Evolutionary conservation across 2,797 vertebrate genomes (phyloP).

Genomic region (Macropus fuliginosus): DNA sequence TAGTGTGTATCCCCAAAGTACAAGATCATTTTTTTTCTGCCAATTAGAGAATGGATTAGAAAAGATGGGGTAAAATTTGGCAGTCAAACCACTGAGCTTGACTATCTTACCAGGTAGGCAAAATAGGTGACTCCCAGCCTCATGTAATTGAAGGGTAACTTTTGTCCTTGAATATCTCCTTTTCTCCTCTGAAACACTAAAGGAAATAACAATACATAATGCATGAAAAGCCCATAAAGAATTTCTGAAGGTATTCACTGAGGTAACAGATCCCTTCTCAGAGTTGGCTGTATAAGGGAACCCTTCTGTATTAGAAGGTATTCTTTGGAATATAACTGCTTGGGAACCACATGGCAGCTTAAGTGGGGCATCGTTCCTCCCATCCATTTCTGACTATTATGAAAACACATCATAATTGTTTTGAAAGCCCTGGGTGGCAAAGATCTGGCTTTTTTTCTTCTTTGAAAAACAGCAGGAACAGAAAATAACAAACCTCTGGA

Average conservation of each 20-base stretch:
- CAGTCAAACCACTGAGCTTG: neutral
- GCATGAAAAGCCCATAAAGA: neutral
- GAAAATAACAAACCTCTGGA: constrained; percentile 66
- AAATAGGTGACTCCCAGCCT: neutral
- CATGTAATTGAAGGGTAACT: neutral
- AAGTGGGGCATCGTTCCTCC: constrained; percentile 42
- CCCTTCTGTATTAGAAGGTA: constrained; percentile 22
- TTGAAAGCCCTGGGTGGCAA: constrained; percentile 16
- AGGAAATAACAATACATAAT: neutral
- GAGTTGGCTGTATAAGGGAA: neutral
- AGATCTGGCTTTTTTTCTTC: constrained; percentile 54
- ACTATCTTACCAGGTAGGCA: neutral
- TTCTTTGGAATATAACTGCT: constrained; percentile 65
- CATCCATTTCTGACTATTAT: constrained; percentile 55
- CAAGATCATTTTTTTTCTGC: neutral
- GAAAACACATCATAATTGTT: constrained; percentile 64
- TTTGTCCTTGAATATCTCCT: neutral
- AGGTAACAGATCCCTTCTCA: neutral
- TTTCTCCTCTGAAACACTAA: neutral
- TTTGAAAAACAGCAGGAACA: constrained; percentile 61
- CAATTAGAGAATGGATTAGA: neutral
- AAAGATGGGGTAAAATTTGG: neutral
- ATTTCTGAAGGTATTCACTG: neutral
- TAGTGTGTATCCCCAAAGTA: neutral
- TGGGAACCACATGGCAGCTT: constrained; percentile 57